Base-by-base conservation (phyloP, 2,113 vertebrate genomes). In the Elephantulus edwardii region DNA sequence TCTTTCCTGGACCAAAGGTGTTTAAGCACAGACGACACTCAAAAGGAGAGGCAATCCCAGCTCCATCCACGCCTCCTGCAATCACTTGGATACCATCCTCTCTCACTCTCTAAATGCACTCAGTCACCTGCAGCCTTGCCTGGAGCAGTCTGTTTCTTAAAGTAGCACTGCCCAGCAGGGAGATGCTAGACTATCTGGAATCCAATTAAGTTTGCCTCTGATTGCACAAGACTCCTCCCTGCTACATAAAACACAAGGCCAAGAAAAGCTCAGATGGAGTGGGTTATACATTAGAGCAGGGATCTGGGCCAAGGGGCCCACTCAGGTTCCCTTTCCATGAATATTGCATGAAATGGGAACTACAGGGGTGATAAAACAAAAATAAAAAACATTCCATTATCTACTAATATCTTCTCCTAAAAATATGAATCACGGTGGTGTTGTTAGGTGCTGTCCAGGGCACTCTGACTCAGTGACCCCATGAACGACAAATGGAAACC, bases 201-300 rank as follows among this genome's bases (percentile, higher is more conserved):
- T 82, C 79, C 76, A 88, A 87, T 91, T 90, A 93, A 90, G 56
- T 38, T 82, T 30, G 8, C 62, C 50, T 70, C 83, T 82, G 85
- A 87, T 87, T 81, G 82, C n/a, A 17, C 33, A 20, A 22, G 88
- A 48, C 79, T 77, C n/a, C 62, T 68, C 56, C 19, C 42, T 58
- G 33, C 60, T 81, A 13, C 6, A 77, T 60, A 72, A 35, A 78
- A 83, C 89, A 80, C 72, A 72, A 50, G 62, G 46, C 72, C 52
- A 54, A 44, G 11, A 66, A 81, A 83, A 48, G 54, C 68, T 72
- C 68, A 35, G 60, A 44, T 56, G 64, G 42, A 76, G 68, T 44
- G 10, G 4, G 16, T 22, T 42, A 1, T 19, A 20, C 74, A 93
- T 42, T 42, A 68, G 2, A 42, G 24, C 30, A 10, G 33, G 19